Evolutionary conservation across 2,113 vertebrate genomes (phyloP).

Genomic region (Australoheros scitulus): DNA sequence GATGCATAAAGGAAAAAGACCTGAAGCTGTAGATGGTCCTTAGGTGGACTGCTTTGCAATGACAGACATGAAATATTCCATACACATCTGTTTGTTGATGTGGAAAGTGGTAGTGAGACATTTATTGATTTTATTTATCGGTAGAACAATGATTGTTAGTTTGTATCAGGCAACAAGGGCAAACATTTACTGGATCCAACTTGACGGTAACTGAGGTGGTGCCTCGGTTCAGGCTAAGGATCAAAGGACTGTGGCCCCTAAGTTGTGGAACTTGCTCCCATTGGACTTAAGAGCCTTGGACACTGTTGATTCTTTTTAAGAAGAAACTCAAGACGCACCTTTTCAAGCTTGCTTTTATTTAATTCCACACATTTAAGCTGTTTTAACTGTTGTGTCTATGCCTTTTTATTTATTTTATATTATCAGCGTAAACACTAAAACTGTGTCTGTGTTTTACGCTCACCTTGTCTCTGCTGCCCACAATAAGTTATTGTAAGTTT

Average conservation of each 20-base stretch:
- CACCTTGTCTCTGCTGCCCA: not conserved
- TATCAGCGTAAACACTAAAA: not conserved
- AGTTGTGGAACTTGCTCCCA: not conserved
- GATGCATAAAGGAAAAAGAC: constrained; percentile 25
- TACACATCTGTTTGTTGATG: constrained; percentile 12
- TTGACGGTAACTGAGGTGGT: no score
- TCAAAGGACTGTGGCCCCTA: not conserved
- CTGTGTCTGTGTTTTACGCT: not conserved
- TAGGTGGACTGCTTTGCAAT: not conserved
- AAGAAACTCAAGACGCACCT: no score
- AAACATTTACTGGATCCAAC: not conserved
- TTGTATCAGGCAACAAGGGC: not conserved
- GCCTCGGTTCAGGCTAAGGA: not conserved
- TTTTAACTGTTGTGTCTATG: no score
- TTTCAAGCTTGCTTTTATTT: not conserved
- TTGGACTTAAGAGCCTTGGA: not conserved
- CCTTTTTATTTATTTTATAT: not conserved
- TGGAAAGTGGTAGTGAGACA: not conserved
- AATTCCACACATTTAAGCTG: not conserved
- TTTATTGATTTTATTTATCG: not conserved
- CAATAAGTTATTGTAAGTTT: not conserved
- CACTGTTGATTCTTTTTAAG: no score
- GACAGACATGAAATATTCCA: constrained; percentile 16
- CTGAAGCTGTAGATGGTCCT: not conserved
- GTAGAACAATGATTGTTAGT: not conserved